Percentiles rank a stretch among this genome's conserved stretches.
Conservation (phyloP, 2,888 invertebrate species). For the Diarsia mendica region DNA sequence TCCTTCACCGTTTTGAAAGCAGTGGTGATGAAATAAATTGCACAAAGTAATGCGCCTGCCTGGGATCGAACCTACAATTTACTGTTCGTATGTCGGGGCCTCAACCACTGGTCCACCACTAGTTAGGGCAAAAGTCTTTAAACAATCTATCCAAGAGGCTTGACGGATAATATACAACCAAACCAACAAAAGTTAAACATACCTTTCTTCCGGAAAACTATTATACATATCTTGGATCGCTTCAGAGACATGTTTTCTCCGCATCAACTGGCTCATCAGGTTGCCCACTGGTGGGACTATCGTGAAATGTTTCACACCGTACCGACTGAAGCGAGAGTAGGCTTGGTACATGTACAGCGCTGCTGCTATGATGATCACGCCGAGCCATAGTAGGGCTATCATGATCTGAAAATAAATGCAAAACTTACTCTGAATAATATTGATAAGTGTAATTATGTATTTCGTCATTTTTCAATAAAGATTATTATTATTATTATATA, state of each 20-base stretch:
- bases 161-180: too few species aligned
- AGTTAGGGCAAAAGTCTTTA: not conserved
- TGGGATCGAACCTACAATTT: too few species aligned
- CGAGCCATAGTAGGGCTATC: conserved; percentile 62
- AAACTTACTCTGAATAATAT: not conserved
- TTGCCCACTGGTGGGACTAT: conserved; percentile 71
- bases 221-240: conserved; percentile 64
- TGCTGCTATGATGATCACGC: conserved; percentile 57
- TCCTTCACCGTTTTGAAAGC: too few species aligned
- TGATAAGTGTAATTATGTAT: too few species aligned
- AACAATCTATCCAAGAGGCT: not conserved
- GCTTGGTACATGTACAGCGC: conserved; percentile 63
- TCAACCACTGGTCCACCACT: not conserved
- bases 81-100: too few species aligned
- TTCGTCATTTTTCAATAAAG: too few species aligned
- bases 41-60: too few species aligned
- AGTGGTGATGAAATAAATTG: too few species aligned
- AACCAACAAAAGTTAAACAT: not conserved
- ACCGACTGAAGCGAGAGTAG: conserved; percentile 67
- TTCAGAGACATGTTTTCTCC: conserved; percentile 62
- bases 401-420: conserved; percentile 21
- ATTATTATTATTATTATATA: too few species aligned
- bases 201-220: conserved; percentile 72
- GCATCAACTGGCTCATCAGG: conserved; percentile 54
- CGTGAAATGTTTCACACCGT: conserved; percentile 70